A percentile compares a stretch with the other conserved stretches of the same genome.
phyloP scores from a whole-genome alignment of 2,888 invertebrate genomes.

The Margaritifera margaritifera region DNA sequence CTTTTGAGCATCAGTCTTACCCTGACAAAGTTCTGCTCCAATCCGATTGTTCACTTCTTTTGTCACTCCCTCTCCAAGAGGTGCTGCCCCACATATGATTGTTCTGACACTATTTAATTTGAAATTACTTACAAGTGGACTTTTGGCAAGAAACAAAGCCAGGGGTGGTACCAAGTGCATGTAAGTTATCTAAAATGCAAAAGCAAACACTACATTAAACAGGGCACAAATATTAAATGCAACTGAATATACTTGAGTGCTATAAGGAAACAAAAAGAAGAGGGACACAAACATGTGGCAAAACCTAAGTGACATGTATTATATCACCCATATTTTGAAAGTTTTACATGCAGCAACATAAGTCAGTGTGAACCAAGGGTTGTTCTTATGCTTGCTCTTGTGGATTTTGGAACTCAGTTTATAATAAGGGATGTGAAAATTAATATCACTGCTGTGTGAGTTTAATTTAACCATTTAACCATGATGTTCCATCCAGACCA shows the following conservation, averaged over 20 bases:
- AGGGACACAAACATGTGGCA: no score
- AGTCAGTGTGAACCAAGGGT: no score
- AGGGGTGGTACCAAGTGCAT: constrained; percentile 86
- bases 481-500: no score
- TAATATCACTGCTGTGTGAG: no score
- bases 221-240: background rate
- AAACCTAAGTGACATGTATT: no score
- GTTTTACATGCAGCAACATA: no score
- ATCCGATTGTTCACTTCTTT: constrained; percentile 38
- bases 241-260: background rate
- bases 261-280: background rate
- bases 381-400: no score
- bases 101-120: constrained; percentile 82
- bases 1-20: background rate
- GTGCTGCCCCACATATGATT: constrained; percentile 86
- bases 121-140: constrained; percentile 81
- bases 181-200: constrained; percentile 76
- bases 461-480: no score
- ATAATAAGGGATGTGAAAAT: no score
- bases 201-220: background rate
- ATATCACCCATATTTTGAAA: no score
- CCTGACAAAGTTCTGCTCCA: constrained; percentile 14
- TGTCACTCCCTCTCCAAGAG: constrained; percentile 81
- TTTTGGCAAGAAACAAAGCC: constrained; percentile 82
- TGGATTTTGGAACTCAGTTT: no score